Base-by-base conservation (phyloP, 53 echinoderm and acorn worm genomes). In the Antedon mediterranea region DNA sequence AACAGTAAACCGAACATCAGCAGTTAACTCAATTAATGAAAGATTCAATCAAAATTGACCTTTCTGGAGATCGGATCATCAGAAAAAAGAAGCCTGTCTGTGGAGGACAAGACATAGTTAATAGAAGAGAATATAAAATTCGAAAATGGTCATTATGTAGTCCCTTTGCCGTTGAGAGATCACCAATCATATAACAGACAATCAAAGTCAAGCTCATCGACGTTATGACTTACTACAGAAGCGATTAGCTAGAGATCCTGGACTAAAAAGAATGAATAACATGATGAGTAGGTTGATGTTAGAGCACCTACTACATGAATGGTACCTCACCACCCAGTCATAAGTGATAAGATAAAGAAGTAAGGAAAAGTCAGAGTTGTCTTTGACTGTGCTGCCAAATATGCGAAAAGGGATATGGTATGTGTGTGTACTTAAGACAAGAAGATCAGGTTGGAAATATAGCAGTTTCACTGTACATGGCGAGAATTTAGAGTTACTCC, bases 251-350 rank as follows among this genome's bases (percentile, higher is more conserved):
- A 13, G 57, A 23, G 20, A 57, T 57, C 57, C 57, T 23, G 57
- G 23, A 23, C 57, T 57, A 18, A 57, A 57, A 57, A 13, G 23
- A 23, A 82, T 75, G 76, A 13, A 57, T 13, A 28, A 82, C 4
- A 82, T 82, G 82, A 14, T 30, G 75, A 82, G 44, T 30, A 30
- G 27, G 82, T 43, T 14, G 43, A 82, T 28, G 76, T 75, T 27
- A 37, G 37, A 4, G 74, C 73, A 15, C 9, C 43, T 20, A 31
- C 34, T 9, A 11, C 81, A 30, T 15, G 29, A 6, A 6, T 72
- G 72, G 72, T 73, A 29, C 30, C 11, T 73, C 74, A 73, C 29
- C 74, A 73, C 23, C 74, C 74, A 28, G 32, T 31, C 31, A 14
- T 28, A 31, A 28, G 30, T 72, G 28, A 28, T 72, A n/a, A n/a